Conservation (phyloP, 2,888 invertebrate species). For the Blomia tropicalis region DNA sequence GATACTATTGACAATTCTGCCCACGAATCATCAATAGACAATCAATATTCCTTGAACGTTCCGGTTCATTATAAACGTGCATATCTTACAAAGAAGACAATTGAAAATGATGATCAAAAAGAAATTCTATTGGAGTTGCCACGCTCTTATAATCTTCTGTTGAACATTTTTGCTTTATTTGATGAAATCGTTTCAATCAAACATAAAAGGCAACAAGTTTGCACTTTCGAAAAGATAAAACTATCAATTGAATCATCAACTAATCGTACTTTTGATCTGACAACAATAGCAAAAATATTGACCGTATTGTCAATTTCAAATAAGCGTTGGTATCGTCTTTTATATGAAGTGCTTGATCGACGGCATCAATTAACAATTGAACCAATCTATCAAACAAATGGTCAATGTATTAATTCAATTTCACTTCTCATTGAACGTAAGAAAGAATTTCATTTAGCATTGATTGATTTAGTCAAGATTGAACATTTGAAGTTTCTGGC, state of each 20-base stretch:
- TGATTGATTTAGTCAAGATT: slow-evolving; percentile 35
- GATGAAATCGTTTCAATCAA: slow-evolving; percentile 53
- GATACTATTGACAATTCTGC: background rate
- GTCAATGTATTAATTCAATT: slow-evolving; percentile 43
- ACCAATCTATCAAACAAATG: background rate
- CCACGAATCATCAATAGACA: too few species aligned
- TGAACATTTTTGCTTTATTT: slow-evolving; percentile 63
- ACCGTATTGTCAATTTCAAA: slow-evolving; percentile 65
- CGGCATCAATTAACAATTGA: background rate
- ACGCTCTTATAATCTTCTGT: slow-evolving; percentile 60
- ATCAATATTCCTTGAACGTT: background rate
- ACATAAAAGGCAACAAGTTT: background rate
- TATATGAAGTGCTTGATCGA: background rate
- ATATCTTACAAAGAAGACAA: background rate
- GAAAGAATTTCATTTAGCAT: slow-evolving; percentile 51
- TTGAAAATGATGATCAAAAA: background rate
- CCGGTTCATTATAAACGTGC: background rate
- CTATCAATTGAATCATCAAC: slow-evolving; percentile 69
- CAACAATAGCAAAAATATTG: slow-evolving; percentile 49
- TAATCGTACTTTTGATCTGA: slow-evolving; percentile 36
- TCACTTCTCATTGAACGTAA: slow-evolving; percentile 49
- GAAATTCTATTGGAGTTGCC: slow-evolving; percentile 49
- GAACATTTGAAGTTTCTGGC: slow-evolving; percentile 47
- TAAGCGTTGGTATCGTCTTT: slow-evolving; percentile 54
- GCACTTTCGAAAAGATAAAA: slow-evolving; percentile 71